A percentile compares a stretch with the other conserved stretches of the same genome.
Conservation (phyloP, 23 tunicate species). For the Halocynthia roretzi region DNA sequence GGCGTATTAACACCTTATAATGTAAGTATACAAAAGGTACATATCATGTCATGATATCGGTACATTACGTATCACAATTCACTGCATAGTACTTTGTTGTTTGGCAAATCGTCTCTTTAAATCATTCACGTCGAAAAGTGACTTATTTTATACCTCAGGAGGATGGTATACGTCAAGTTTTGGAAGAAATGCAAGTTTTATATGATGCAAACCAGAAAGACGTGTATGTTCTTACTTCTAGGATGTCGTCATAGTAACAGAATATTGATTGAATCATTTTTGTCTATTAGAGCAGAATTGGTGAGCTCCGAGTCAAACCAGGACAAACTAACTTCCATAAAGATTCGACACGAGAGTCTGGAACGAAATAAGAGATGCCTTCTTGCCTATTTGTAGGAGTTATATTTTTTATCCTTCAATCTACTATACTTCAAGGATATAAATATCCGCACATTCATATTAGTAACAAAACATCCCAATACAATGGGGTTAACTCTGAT, state of each 20-base stretch:
- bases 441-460: too few species aligned
- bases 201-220: constrained; percentile 85
- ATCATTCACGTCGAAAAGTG: too few species aligned
- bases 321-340: constrained; percentile 56
- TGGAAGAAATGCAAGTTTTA: constrained; percentile 78
- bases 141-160: constrained; percentile 30
- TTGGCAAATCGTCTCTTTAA: too few species aligned
- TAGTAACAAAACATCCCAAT: too few species aligned
- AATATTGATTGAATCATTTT: neutral
- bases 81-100: too few species aligned
- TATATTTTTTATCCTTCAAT: neutral
- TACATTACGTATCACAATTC: too few species aligned
- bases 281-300: constrained; percentile 31
- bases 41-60: too few species aligned
- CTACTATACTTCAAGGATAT: too few species aligned
- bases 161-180: constrained; percentile 71
- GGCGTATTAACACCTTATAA: constrained; percentile 64
- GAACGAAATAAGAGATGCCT: constrained; percentile 88
- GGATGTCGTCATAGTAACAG: neutral
- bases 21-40: constrained; percentile 31
- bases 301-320: constrained; percentile 47
- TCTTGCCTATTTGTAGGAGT: constrained; percentile 80
- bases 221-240: constrained; percentile 43
- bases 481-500: too few species aligned
- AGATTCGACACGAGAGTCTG: constrained; percentile 71